phyloP scores from a whole-genome alignment of 2,113 vertebrate genomes.

The Pycnonotus jocosus region DNA sequence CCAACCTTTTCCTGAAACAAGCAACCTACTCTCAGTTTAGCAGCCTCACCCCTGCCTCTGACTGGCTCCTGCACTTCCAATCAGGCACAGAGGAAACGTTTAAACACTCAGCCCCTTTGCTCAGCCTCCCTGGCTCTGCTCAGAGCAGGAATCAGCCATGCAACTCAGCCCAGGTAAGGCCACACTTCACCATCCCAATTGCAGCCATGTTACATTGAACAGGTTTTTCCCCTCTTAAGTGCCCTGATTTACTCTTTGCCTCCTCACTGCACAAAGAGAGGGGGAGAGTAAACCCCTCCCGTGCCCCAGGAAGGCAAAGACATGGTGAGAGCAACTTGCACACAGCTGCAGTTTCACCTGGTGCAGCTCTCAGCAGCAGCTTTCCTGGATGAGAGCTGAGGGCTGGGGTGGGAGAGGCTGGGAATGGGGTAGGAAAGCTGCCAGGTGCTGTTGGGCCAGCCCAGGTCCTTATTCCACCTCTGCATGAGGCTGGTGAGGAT shows the following conservation, averaged over 20 bases:
- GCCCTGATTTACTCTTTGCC: background rate
- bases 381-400: background rate
- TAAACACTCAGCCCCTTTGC: conserved; percentile 28
- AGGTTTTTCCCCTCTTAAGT: background rate
- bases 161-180: conserved; percentile 65
- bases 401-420: background rate
- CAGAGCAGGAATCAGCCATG: conserved; percentile 54
- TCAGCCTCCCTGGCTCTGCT: conserved; percentile 33
- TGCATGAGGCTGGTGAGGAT: background rate
- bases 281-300: background rate
- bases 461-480: background rate
- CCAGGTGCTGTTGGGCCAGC: background rate
- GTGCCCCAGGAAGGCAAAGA: background rate
- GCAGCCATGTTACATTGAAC: background rate
- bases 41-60: conserved; percentile 56
- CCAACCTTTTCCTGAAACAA: conserved; percentile 42
- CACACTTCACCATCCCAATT: background rate
- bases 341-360: background rate
- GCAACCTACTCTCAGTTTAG: conserved; percentile 23
- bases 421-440: background rate
- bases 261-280: background rate
- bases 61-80: conserved; percentile 54
- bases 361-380: background rate
- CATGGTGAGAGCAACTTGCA: background rate
- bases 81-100: conserved; percentile 62